Percentiles rank a stretch among this genome's conserved stretches.
Conservation (phyloP, 2,113 vertebrate genomes). For the Takifugu bimaculatus region DNA sequence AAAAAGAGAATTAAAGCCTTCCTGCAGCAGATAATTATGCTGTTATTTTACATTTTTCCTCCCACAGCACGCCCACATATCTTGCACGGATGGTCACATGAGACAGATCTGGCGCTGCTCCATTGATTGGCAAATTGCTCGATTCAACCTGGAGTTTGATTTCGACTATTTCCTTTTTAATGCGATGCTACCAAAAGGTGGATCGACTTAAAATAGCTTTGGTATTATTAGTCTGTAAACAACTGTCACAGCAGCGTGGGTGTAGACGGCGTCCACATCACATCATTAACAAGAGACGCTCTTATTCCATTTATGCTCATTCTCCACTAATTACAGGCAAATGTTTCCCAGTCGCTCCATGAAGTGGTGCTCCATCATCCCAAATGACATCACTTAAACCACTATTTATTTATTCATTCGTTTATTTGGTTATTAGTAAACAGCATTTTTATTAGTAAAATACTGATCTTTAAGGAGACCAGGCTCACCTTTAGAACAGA, state of each 20-base stretch:
- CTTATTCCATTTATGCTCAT: constrained; percentile 41
- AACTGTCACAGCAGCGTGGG: constrained; percentile 23
- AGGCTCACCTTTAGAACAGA: too few species aligned
- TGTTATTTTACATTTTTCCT: neutral
- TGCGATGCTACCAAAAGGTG: constrained; percentile 4
- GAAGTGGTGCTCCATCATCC: constrained; percentile 54
- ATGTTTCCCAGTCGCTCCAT: constrained; percentile 56
- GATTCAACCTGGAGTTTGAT: neutral
- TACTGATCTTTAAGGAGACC: neutral
- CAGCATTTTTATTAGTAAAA: neutral
- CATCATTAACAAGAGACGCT: constrained; percentile 59
- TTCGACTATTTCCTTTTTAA: constrained; percentile 1
- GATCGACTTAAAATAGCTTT: constrained; percentile 2
- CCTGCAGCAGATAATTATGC: neutral
- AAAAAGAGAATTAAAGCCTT: neutral
- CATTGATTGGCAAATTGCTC: constrained; percentile 1
- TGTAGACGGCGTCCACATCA: constrained; percentile 27
- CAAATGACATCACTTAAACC: constrained; percentile 42
- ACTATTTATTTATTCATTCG: constrained; percentile 33
- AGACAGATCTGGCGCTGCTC: neutral
- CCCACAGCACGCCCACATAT: too few species aligned
- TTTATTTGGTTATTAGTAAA: constrained; percentile 26
- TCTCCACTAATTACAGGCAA: constrained; percentile 63
- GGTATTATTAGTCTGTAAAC: constrained; percentile 10
- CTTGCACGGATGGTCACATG: too few species aligned